These are phyloP conservation scores for Lampris megalopsis DNA, from an alignment of 2,113 vertebrate species.

Conservation along the genomic window DNA sequence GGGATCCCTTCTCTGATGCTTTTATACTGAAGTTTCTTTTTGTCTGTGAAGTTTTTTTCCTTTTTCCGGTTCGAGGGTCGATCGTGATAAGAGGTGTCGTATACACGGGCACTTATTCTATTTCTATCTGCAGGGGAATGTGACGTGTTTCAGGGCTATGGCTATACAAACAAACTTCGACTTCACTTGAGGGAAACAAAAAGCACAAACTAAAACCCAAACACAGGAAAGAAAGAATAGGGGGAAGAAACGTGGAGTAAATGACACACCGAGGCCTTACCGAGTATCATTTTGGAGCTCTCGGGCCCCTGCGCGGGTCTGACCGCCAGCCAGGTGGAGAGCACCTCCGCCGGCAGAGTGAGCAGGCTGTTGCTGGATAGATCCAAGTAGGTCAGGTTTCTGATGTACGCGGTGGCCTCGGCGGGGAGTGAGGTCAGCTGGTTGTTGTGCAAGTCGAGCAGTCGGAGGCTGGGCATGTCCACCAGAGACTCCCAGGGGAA, in stretches of 20 bases:
- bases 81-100: too few species aligned
- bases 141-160: too few species aligned
- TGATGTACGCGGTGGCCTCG: constrained; percentile 87
- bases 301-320: constrained; percentile 83
- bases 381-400: constrained; percentile 93
- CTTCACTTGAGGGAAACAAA: too few species aligned
- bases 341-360: constrained; percentile 89
- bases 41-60: too few species aligned
- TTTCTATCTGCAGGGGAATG: too few species aligned
- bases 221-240: background rate
- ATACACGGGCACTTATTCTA: too few species aligned
- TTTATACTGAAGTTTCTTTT: too few species aligned
- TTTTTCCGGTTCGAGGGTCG: too few species aligned
- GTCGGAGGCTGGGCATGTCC: constrained; percentile 88
- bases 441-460: constrained; percentile 96
- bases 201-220: too few species aligned
- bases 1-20: too few species aligned
- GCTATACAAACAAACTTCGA: too few species aligned
- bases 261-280: constrained; percentile 76
- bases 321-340: constrained; percentile 87
- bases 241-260: background rate
- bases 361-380: constrained; percentile 93
- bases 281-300: constrained; percentile 90
- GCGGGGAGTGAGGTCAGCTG: constrained; percentile 86
- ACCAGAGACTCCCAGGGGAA: constrained; percentile 94